Percentiles rank a stretch among this genome's conserved stretches.
Evolutionary conservation across 2,888 invertebrate species (phyloP).

Genomic region (Athrips mouffetella): DNA sequence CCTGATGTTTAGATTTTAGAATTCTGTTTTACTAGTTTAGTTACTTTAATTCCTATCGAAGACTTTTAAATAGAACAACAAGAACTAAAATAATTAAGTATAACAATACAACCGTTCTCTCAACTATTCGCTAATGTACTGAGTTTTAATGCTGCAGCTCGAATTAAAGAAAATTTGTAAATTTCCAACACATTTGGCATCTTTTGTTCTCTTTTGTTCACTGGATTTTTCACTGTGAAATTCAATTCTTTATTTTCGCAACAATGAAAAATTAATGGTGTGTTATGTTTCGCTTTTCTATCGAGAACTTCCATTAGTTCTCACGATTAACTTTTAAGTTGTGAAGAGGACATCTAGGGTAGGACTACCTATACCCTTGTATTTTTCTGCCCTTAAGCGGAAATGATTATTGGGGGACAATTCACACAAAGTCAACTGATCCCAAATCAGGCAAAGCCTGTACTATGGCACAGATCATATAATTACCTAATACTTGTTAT

Average conservation of each 20-base stretch:
- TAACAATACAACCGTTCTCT: not conserved
- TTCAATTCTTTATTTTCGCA: slow-evolving; percentile 1
- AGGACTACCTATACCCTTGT: no score
- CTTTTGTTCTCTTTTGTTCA: slow-evolving; percentile 4
- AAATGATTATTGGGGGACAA: no score
- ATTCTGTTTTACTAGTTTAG: no score
- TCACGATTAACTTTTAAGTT: not conserved
- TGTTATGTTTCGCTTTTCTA: slow-evolving; percentile 3
- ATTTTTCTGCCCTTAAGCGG: no score
- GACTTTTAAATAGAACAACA: not conserved
- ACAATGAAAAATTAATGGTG: slow-evolving; percentile 5
- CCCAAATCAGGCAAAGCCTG: no score
- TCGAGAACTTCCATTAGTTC: slow-evolving; percentile 3
- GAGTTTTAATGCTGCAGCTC: slow-evolving; percentile 1
- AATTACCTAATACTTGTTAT: no score
- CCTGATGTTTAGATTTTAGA: no score
- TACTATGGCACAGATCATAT: no score
- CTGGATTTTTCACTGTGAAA: slow-evolving; percentile 3
- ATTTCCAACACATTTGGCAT: slow-evolving; percentile 7
- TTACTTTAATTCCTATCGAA: no score
- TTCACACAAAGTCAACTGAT: no score
- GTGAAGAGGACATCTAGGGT: no score
- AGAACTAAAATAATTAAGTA: not conserved
- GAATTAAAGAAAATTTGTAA: slow-evolving; percentile 2
- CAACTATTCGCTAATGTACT: slow-evolving; percentile 1